Conservation (phyloP, 64 coral and sea anemone species). For the Actinia equina region DNA sequence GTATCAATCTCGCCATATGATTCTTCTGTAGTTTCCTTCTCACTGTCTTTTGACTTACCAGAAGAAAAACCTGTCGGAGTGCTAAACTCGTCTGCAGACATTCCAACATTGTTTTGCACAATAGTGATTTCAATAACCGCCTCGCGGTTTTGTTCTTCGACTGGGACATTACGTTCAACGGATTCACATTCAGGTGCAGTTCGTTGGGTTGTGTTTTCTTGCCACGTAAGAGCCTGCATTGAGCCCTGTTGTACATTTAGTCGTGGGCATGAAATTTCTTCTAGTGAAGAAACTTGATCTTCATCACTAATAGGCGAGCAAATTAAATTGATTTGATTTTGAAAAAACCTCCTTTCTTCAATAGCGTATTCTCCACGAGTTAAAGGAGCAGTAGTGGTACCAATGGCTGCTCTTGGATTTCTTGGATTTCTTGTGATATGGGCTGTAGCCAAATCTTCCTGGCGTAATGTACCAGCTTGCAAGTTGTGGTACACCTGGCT, state of each 20-base stretch:
- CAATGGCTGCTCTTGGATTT: background rate
- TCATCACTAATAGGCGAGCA: background rate
- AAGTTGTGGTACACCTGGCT: background rate
- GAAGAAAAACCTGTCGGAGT: background rate
- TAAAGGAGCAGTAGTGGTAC: background rate
- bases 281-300: background rate
- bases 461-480: background rate
- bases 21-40: background rate
- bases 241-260: background rate
- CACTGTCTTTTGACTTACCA: too few relatives aligned
- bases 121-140: background rate
- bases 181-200: background rate
- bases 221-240: background rate
- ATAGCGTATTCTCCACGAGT: background rate
- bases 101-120: background rate
- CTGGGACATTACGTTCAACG: too few relatives aligned
- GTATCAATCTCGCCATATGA: background rate
- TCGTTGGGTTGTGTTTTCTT: background rate
- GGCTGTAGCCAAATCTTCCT: too few relatives aligned
- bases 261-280: background rate
- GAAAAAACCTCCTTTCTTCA: background rate
- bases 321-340: background rate
- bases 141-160: background rate
- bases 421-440: background rate
- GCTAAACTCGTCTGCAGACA: background rate